Percentiles rank a stretch among this genome's conserved stretches.
phyloP scores from a whole-genome alignment of 2,797 vertebrate species.

The Helostoma temminkii region DNA sequence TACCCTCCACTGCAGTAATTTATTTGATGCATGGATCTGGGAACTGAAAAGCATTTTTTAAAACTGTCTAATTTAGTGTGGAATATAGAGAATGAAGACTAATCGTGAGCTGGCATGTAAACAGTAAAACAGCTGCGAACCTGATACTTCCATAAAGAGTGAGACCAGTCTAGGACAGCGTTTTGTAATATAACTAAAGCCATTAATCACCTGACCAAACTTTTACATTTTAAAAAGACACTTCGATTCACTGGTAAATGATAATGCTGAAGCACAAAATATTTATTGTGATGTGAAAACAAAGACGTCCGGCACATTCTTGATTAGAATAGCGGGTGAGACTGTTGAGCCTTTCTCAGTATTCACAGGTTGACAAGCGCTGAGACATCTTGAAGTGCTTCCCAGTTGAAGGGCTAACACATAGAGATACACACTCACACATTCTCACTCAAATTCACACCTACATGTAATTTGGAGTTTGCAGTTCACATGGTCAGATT shows the following conservation, averaged over 20 bases:
- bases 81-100: no score
- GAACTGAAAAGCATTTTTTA: not conserved
- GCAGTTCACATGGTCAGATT: slow-evolving; percentile 20
- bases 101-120: no score
- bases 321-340: no score
- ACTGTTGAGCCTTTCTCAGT: not conserved
- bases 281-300: not conserved
- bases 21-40: no score
- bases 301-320: not conserved
- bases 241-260: not conserved
- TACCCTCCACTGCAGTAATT: not conserved
- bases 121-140: not conserved
- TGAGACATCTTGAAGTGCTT: slow-evolving; percentile 9
- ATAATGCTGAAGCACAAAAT: not conserved
- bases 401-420: slow-evolving; percentile 3
- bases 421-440: slow-evolving; percentile 16
- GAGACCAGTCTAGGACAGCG: no score
- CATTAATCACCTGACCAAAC: no score
- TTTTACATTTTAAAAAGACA: not conserved
- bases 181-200: not conserved
- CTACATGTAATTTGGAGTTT: slow-evolving; percentile 5
- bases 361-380: not conserved
- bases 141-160: not conserved
- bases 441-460: slow-evolving; percentile 28
- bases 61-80: no score